Evolutionary conservation across 2,113 vertebrate species (phyloP), one percentile per base, ranked within the genome.

Genomic region (Geothlypis trichas): DNA sequence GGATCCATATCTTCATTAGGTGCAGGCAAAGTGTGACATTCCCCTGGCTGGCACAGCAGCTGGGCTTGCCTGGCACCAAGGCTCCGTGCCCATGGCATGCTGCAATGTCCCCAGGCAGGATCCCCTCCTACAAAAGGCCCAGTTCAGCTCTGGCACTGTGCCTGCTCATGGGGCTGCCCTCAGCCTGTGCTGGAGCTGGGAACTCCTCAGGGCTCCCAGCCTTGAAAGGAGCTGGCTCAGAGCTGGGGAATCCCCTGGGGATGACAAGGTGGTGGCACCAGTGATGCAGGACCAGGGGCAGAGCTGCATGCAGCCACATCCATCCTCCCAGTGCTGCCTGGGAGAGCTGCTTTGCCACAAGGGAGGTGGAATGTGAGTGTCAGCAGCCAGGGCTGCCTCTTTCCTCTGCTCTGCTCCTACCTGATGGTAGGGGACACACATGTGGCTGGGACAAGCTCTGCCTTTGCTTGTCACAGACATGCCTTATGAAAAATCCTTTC

Each of bases 1-100:
- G 54, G 39, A 87, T 84, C 75, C 30, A 11, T 1, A 0, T 51
- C 69, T 46, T 84, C 0, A 0, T 44, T 69, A 69, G 41, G n/a
- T 17, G 31, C 37, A 42, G 46, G 41, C 46, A 84, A 62, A 78
- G 21, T 0, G 13, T 47, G 69, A 23, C 0, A 0, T 16, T 84
- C 5, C 23, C 20, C 19, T 39, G 62, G 26, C n/a, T 73, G 74
- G 41, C 55, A 47, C 0, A 4, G 20, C 42, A 87, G 57, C 42
- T 58, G 0, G 0, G 62, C 46, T 54, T 62, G 41, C 58, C n/a
- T 65, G 74, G 42, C 59, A 55, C 55, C 66, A 39, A 26, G 17
- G 14, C 83, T 73, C 42, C 46, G 1, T 58, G 41, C 15, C 55
- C 20, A 4, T 3, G 37, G 4, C 28, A 4, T 55, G 33, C 65